These are phyloP conservation scores for Poicephalus gulielmi DNA, from an alignment of 2,113 vertebrate species.

Conservation along the genomic window DNA sequence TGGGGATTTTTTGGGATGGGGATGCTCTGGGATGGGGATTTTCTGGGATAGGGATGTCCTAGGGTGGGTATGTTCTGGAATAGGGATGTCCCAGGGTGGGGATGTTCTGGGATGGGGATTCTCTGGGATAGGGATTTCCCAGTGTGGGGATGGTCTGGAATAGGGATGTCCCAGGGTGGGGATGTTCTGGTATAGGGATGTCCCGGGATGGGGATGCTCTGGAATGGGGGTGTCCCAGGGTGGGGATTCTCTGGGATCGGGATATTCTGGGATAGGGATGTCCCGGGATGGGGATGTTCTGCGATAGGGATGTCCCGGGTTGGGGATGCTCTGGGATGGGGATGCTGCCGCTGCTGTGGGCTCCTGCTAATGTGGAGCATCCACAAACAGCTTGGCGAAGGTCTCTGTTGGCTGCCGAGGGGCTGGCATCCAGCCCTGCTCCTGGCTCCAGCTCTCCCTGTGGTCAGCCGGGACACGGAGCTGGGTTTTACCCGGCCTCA, in stretches of 20 bases:
- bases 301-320: not conserved
- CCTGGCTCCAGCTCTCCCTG: not conserved
- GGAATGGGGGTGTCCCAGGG: too few species aligned
- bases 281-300: not conserved
- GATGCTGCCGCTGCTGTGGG: not conserved
- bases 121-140: not conserved
- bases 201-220: fast-evolving
- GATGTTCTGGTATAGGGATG: too few species aligned
- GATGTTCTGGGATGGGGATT: not conserved
- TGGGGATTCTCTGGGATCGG: not conserved
- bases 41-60: too few species aligned
- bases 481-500: not conserved
- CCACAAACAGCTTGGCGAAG: not conserved
- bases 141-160: too few species aligned
- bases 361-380: not conserved
- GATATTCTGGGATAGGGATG: not conserved
- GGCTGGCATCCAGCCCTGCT: not conserved
- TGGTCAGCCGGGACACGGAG: not conserved
- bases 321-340: too few species aligned
- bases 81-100: not conserved
- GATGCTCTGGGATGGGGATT: fast-evolving
- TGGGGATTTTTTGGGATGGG: too few species aligned
- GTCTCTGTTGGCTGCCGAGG: not conserved
- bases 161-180: too few species aligned
- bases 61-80: not conserved